Conservation (phyloP, 2,888 invertebrate species). For the Standfussiana lucernea region DNA sequence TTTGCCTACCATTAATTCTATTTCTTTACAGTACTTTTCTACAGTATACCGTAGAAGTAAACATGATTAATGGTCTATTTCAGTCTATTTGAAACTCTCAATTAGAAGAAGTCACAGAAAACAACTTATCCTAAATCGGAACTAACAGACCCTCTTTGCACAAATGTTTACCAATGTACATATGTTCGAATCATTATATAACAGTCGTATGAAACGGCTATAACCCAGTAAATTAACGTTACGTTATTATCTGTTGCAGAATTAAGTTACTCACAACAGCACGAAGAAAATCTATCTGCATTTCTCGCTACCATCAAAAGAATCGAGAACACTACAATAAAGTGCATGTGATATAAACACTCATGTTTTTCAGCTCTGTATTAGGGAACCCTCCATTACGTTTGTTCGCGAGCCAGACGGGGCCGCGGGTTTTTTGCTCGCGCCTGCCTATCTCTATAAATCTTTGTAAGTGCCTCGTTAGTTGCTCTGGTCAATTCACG, state of each 20-base stretch:
- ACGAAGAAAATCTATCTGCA: slow-evolving; percentile 8
- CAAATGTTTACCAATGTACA: background rate
- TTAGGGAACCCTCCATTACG: slow-evolving; percentile 75
- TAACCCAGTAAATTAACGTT: background rate
- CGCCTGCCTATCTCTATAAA: slow-evolving; percentile 83
- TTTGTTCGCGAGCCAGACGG: slow-evolving; percentile 74
- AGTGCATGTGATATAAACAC: slow-evolving; percentile 77
- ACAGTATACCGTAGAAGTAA: background rate
- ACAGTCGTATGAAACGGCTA: background rate
- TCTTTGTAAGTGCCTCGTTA: slow-evolving; percentile 86
- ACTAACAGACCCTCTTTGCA: no score
- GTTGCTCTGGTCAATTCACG: slow-evolving; percentile 83
- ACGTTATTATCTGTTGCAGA: background rate
- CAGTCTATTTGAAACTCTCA: background rate
- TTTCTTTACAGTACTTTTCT: background rate
- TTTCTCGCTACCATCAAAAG: slow-evolving; percentile 43
- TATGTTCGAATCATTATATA: background rate
- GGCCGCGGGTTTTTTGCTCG: slow-evolving; percentile 79
- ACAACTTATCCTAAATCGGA: background rate
- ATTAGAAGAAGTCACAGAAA: background rate
- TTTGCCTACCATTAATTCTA: no score
- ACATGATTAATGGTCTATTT: background rate
- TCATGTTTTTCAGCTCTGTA: slow-evolving; percentile 75
- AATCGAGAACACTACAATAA: slow-evolving; percentile 70
- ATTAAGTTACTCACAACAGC: background rate